Conservation (phyloP, 2,797 vertebrate genomes). For the Podarcis lilfordi region DNA sequence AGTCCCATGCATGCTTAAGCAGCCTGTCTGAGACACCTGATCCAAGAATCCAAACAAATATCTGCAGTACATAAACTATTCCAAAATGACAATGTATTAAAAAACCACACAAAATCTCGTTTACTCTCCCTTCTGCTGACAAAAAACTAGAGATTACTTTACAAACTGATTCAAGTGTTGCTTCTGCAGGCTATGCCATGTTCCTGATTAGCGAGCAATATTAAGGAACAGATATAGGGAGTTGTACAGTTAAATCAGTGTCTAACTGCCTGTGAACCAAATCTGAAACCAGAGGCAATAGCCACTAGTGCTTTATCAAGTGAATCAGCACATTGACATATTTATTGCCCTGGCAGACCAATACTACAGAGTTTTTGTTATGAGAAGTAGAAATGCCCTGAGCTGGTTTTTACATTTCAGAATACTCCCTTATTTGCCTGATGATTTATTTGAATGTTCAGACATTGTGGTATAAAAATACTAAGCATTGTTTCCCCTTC, state of each 20-base stretch:
- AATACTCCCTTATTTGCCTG: not conserved
- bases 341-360: not conserved
- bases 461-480: slow-evolving; percentile 1
- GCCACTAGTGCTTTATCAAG: slow-evolving; percentile 41
- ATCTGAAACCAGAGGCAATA: slow-evolving; percentile 7
- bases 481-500: not conserved
- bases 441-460: slow-evolving; percentile 38
- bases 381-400: slow-evolving; percentile 6
- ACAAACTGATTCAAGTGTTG: slow-evolving; percentile 56
- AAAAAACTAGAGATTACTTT: slow-evolving; percentile 66
- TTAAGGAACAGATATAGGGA: not conserved
- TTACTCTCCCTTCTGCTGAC: slow-evolving; percentile 65
- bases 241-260: slow-evolving; percentile 13
- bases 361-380: slow-evolving; percentile 20
- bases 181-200: slow-evolving; percentile 41
- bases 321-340: slow-evolving; percentile 23
- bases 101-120: not conserved
- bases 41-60: slow-evolving; percentile 59
- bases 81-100: slow-evolving; percentile 60
- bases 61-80: slow-evolving; percentile 67
- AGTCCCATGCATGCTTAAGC: slow-evolving; percentile 18
- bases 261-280: not conserved
- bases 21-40: slow-evolving; percentile 41
- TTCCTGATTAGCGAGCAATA: slow-evolving; percentile 40
- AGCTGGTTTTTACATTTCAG: not conserved